phyloP scores from a whole-genome alignment of 2,113 vertebrate species.

The Serilophus lunatus region DNA sequence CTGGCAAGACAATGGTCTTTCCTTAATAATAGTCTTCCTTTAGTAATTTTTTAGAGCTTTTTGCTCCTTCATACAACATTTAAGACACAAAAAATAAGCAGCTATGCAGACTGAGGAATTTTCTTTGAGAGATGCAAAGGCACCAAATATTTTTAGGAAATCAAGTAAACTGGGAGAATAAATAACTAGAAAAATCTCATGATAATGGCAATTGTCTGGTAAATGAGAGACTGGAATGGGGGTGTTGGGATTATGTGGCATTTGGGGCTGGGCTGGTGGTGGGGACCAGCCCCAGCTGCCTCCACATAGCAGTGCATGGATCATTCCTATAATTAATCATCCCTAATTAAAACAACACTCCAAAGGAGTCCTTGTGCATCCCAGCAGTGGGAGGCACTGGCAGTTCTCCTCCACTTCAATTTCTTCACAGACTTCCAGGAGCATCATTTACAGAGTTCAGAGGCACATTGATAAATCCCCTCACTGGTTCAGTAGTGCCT shows the following conservation, averaged over 20 bases:
- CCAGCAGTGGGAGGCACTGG: constrained; percentile 28
- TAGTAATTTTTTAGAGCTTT: not conserved
- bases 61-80: not conserved
- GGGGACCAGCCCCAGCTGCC: not conserved
- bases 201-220: fast-evolving
- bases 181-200: not conserved
- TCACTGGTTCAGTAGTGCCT: constrained; percentile 45
- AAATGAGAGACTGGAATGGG: not conserved
- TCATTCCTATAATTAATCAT: constrained; percentile 17
- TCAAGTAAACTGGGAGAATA: not conserved
- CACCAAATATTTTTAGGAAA: not conserved
- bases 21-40: not conserved
- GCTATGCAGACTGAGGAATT: fast-evolving
- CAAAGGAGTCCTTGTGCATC: not conserved
- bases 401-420: constrained; percentile 49
- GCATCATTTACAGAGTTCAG: constrained; percentile 69
- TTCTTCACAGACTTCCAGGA: constrained; percentile 47
- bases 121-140: not conserved
- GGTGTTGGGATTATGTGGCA: not conserved
- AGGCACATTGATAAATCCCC: constrained; percentile 68
- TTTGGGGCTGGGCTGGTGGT: not conserved
- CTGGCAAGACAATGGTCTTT: too few species aligned
- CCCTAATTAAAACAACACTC: constrained; percentile 47
- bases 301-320: not conserved
- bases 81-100: not conserved